Evolutionary conservation across 2,888 invertebrate species (phyloP), one percentile per base, ranked within the genome.

Genomic region (Silvanus unidentatus): DNA sequence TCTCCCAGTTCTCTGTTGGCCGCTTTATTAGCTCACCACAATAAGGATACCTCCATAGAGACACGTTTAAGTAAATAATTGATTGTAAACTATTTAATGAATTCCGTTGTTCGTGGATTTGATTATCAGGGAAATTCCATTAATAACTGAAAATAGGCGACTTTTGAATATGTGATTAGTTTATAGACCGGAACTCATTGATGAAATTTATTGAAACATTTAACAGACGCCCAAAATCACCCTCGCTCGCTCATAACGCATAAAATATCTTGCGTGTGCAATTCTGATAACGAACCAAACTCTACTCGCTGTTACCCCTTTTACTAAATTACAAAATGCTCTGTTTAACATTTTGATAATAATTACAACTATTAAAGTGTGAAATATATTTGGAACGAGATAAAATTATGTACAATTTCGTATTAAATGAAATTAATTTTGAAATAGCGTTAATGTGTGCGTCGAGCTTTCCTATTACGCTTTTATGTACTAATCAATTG

Each of bases 1-100:
- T 47, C 48, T 43, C 16, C n/a, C 40, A 42, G 38, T 32, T 32
- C 32, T 40, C 28, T 10, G 30, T 13, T 44, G 46, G 49, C 47
- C 45, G 48, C 47, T 49, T 50, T 55, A 57, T 55, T 55, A 54
- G 54, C 53, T 44, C 32, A 34, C 49, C 50, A 43, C 49, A 50
- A 48, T 50, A 45, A 50, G 53, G 52, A 47, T 47, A 35, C 39
- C 35, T 40, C 40, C 16, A 13, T 36, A 45, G 41, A 48, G 48
- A 49, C 52, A 44, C 43, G 45, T 49, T 48, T 45, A 36, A 45
- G 45, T 40, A 36, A 56, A 50, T 50, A 49, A 48, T 49, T 42
- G 42, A 50, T 44, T 40, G 28, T 8, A 35, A 55, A 52, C 52
- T 56, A 53, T 54, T 47, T 43, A 22, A 46, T 50, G 46, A 44